These are phyloP conservation scores for Oncorhynchus mykiss DNA, from an alignment of 2,113 vertebrate species.

Conservation along the genomic window DNA sequence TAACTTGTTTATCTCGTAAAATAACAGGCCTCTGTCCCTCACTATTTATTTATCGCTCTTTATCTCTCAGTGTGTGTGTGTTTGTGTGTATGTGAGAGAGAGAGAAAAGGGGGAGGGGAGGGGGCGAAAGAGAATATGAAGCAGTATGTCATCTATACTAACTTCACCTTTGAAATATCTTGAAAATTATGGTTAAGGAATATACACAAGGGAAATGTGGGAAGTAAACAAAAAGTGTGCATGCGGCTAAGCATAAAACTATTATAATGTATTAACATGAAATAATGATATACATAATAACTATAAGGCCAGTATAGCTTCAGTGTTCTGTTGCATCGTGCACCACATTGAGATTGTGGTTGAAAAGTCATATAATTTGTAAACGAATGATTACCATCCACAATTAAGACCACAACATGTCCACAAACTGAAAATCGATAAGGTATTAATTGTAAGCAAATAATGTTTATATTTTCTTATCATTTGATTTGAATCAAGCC, in stretches of 20 bases:
- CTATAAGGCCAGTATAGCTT: too few species aligned
- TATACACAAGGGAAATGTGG: not conserved
- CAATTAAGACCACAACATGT: too few species aligned
- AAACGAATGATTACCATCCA: too few species aligned
- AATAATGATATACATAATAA: not conserved
- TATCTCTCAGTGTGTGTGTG: not conserved
- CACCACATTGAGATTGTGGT: too few species aligned
- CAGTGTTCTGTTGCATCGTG: too few species aligned
- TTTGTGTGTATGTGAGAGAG: not conserved
- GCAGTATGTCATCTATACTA: not conserved
- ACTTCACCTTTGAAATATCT: not conserved
- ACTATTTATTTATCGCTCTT: not conserved
- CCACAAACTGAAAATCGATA: too few species aligned
- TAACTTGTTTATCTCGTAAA: slow-evolving; percentile 3
- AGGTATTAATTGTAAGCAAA: too few species aligned
- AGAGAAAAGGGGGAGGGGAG: too few species aligned
- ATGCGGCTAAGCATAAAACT: not conserved
- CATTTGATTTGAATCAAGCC: too few species aligned
- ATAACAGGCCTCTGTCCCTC: not conserved
- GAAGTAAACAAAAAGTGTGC: not conserved
- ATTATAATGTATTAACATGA: not conserved
- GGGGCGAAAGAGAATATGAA: not conserved
- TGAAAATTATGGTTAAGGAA: not conserved
- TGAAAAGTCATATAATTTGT: too few species aligned
- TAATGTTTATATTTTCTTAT: too few species aligned